Conservation (phyloP, 2,888 invertebrate genomes). For the Brachypterus glaber region DNA sequence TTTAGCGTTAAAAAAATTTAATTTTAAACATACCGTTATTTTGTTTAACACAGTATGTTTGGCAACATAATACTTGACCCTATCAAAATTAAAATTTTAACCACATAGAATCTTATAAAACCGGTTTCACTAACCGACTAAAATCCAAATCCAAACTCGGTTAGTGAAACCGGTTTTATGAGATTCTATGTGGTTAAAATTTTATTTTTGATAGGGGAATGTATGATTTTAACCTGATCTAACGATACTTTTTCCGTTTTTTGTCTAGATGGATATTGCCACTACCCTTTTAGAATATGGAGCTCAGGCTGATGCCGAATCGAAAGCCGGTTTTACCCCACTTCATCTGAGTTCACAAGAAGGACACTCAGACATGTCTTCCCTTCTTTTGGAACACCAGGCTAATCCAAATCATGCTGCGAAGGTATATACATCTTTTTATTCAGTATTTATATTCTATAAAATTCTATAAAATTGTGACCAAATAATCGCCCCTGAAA, state of each 20-base stretch:
- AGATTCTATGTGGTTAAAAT: no score
- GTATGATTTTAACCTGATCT: no score
- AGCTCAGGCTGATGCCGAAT: slow-evolving; percentile 85
- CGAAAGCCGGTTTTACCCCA: slow-evolving; percentile 93
- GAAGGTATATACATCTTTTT: slow-evolving; percentile 50
- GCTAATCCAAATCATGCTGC: slow-evolving; percentile 79
- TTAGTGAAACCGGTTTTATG: no score
- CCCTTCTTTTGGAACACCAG: slow-evolving; percentile 81
- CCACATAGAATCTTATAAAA: no score
- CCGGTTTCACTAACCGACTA: no score
- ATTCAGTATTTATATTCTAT: background rate
- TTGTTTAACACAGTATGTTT: no score
- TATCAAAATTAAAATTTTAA: no score
- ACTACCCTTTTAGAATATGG: slow-evolving; percentile 87
- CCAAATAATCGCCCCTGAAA: no score
- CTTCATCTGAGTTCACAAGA: slow-evolving; percentile 89
- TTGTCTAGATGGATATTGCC: slow-evolving; percentile 76
- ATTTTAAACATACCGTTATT: background rate
- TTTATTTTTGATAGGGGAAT: no score
- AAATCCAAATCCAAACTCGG: no score
- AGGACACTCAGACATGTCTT: slow-evolving; percentile 90
- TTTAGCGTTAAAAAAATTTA: slow-evolving; percentile 4
- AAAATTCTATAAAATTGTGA: background rate
- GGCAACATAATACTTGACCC: no score
- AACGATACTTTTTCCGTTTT: no score